Percentiles rank a stretch among this genome's conserved stretches.
phyloP scores from a whole-genome alignment of 2,113 vertebrate species.

The Cettia cetti region DNA sequence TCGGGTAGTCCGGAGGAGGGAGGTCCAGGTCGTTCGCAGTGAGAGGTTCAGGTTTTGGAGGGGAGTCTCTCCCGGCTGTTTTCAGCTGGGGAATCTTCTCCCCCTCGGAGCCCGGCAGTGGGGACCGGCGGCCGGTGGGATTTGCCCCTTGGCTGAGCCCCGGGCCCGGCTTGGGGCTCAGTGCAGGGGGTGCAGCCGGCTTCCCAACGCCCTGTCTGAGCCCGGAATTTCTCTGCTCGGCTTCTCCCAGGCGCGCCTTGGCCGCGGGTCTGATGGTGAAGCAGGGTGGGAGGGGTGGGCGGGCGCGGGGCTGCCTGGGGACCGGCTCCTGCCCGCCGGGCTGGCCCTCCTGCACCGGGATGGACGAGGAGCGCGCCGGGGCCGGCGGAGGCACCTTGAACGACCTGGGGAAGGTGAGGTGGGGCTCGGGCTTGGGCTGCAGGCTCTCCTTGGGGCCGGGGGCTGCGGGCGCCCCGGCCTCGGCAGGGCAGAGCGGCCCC shows the following conservation, averaged over 20 bases:
- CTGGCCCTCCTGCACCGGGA: constrained; percentile 44
- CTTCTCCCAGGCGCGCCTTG: background rate
- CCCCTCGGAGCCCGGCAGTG: fast-evolving
- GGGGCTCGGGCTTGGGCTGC: constrained; percentile 48
- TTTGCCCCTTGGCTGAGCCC: background rate
- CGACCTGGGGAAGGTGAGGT: constrained; percentile 72
- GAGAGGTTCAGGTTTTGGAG: background rate
- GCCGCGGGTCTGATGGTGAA: constrained; percentile 48
- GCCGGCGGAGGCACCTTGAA: constrained; percentile 75
- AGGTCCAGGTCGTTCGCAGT: constrained; percentile 18
- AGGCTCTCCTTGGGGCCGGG: constrained; percentile 39
- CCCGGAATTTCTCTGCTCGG: background rate
- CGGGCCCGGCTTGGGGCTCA: background rate
- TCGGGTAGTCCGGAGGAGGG: constrained; percentile 22
- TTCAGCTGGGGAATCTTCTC: background rate
- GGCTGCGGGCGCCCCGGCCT: background rate
- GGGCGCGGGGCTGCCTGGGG: constrained; percentile 22
- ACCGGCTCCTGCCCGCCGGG: background rate
- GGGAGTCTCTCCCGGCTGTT: background rate
- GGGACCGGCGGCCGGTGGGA: fast-evolving
- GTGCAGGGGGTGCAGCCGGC: background rate
- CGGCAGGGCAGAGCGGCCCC: background rate
- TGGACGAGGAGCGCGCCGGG: constrained; percentile 74
- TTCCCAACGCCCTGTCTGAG: background rate
- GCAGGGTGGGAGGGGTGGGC: constrained; percentile 45